Percentiles rank a stretch among this genome's conserved stretches.
Evolutionary conservation across 2,888 invertebrate genomes (phyloP).

Genomic region (Chouioia cunea): DNA sequence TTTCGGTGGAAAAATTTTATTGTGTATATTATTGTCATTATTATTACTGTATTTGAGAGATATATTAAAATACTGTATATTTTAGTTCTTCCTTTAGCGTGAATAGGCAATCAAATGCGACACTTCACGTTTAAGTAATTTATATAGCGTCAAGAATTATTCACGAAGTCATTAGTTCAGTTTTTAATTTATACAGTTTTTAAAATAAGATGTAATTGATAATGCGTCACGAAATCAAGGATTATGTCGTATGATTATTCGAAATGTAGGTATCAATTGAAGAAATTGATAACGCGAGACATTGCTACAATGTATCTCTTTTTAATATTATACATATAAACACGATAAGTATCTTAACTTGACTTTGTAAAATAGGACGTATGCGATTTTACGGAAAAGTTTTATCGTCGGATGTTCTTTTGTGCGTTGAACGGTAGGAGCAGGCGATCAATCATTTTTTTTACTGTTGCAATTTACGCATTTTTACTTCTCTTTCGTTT

Average conservation of each 20-base stretch:
- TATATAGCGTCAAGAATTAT: constrained; percentile 55
- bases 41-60: constrained; percentile 20
- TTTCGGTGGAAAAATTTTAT: constrained; percentile 33
- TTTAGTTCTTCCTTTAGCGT: constrained; percentile 40
- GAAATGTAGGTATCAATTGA: constrained; percentile 28
- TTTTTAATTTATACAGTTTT: constrained; percentile 62
- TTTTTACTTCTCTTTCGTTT: constrained; percentile 7
- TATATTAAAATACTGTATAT: constrained; percentile 38
- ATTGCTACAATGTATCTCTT: constrained; percentile 30
- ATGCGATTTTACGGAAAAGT: constrained; percentile 14
- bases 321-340: constrained; percentile 29
- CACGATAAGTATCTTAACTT: constrained; percentile 27
- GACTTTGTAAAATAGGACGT: constrained; percentile 42
- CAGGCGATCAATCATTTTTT: constrained; percentile 31
- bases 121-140: constrained; percentile 35
- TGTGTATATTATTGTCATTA: constrained; percentile 40
- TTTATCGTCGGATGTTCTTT: neutral
- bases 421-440: constrained; percentile 14
- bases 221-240: constrained; percentile 28
- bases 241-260: constrained; percentile 26
- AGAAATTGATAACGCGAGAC: constrained; percentile 19
- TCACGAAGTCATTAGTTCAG: constrained; percentile 68
- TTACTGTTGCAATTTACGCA: neutral
- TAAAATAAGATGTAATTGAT: constrained; percentile 38
- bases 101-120: constrained; percentile 32